Percentiles rank a stretch among this genome's conserved stretches.
Evolutionary conservation across 2,113 vertebrate genomes (phyloP).

Genomic region (Vidua macroura): DNA sequence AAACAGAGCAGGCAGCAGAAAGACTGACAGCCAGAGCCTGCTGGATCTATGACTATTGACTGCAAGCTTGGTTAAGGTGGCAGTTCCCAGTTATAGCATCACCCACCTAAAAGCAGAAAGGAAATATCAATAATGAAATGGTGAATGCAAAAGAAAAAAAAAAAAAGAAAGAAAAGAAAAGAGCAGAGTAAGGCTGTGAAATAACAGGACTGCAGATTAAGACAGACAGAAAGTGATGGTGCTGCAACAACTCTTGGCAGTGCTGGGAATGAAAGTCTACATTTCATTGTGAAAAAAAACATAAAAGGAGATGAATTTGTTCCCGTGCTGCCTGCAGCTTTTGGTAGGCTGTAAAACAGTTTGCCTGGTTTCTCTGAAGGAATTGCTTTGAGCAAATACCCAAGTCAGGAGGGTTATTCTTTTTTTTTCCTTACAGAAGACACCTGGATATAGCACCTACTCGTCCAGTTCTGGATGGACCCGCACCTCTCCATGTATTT

Average conservation of each 20-base stretch:
- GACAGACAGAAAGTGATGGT: constrained; percentile 27
- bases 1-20: not conserved
- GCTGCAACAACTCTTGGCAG: not conserved
- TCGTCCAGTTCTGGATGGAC: not conserved
- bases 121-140: constrained; percentile 22
- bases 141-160: not conserved
- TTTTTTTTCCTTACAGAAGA: not conserved
- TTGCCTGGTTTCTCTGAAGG: not conserved
- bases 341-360: not conserved
- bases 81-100: not conserved
- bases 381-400: not conserved
- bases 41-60: constrained; percentile 21
- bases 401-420: not conserved
- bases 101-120: not conserved
- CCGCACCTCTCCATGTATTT: not conserved
- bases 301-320: constrained; percentile 30
- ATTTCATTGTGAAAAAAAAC: constrained; percentile 22
- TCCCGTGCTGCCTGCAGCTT: not conserved
- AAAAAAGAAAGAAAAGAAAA: not conserved
- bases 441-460: not conserved
- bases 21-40: not conserved
- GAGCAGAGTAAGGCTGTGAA: not conserved
- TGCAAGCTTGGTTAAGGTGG: not conserved
- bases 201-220: not conserved
- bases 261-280: not conserved